Base-by-base conservation (phyloP, 2,888 invertebrate species). In the Caenorhabditis sp. region DNA sequence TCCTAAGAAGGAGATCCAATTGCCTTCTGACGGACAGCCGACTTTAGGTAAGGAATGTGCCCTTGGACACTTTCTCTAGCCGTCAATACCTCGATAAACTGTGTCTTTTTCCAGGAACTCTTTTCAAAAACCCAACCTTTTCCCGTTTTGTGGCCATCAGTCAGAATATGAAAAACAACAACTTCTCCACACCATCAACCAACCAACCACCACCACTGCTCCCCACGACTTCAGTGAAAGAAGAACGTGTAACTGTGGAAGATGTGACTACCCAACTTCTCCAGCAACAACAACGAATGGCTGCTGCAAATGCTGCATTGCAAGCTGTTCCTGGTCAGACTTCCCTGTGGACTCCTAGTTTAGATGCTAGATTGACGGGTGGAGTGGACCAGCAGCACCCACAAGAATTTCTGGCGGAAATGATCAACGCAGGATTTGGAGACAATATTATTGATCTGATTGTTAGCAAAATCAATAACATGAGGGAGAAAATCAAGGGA, bases 51-150 rank as follows among this genome's bases (percentile, higher is more conserved):
- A 76, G 76, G 67, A 67, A 67, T 4, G 32, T 20, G 47, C 4
- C 18, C n/a, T 47, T n/a, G 35, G n/a, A n/a, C n/a, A n/a, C n/a
- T n/a, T n/a, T n/a, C n/a, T n/a, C n/a, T n/a, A n/a, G n/a, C n/a
- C n/a, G n/a, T n/a, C n/a, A n/a, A n/a, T n/a, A n/a, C n/a, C n/a
- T 13, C 11, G n/a, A 26, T 51, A 18, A 32, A 56, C 11, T 18
- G 35, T 13, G 32, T 32, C 5, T 20, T 20, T 15, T 18, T 37
- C 35, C 64, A 76, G 74, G 83, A 24, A 58, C 81, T 3, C 58
- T 85, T 11, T 82, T 85, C 78, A 83, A 83, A 64, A 84, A 86
- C 15, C 77, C 80, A 22, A 55, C 80, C 5, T 84, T 87, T 35
- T 74, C 76, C 13, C 84, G 84, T 9, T 62, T 87, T 13, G 74